Conservation (phyloP, 2,797 vertebrate species). For the Vespertilio murinus region DNA sequence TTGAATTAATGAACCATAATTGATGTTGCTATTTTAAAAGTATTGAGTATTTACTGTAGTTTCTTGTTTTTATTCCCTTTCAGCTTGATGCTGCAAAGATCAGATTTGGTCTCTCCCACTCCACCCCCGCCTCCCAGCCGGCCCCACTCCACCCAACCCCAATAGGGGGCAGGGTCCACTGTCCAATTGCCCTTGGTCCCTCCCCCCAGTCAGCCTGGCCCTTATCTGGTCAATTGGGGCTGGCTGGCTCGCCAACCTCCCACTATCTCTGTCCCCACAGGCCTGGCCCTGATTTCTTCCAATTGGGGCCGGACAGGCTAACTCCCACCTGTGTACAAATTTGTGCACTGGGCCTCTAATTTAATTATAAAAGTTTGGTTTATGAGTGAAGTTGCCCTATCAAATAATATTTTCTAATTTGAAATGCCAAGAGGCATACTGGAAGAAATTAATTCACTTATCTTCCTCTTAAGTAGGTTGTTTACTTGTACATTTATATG, state of each 20-base stretch:
- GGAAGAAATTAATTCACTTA: slow-evolving; percentile 18
- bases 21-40: neutral
- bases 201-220: no score
- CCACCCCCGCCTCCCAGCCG: accelerated
- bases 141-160: no score
- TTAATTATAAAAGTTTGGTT: slow-evolving; percentile 6
- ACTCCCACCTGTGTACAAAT: no score
- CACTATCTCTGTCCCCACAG: no score
- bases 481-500: neutral
- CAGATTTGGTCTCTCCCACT: neutral
- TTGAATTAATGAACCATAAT: neutral
- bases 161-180: no score
- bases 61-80: neutral
- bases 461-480: neutral
- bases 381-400: neutral
- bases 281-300: no score
- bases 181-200: no score
- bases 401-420: slow-evolving; percentile 28
- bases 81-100: neutral
- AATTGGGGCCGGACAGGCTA: no score
- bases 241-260: no score
- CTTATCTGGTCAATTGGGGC: no score
- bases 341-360: neutral
- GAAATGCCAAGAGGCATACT: neutral
- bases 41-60: neutral